Conservation (phyloP, 2,888 invertebrate genomes). For the Drosophila koepferae region DNA sequence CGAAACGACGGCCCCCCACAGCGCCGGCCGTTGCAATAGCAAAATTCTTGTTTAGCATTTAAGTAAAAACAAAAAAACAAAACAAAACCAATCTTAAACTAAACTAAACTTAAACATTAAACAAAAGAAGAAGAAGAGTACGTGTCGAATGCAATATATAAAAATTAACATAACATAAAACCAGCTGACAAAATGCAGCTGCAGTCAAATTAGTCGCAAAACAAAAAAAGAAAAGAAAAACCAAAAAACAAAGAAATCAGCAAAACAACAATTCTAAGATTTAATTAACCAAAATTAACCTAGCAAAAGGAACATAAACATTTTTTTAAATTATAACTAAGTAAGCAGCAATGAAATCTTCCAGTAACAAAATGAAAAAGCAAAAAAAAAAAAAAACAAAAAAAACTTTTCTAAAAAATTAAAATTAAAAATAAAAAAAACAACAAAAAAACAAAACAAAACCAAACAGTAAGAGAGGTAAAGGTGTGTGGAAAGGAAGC, state of each 20-base stretch:
- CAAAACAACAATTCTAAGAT: conserved; percentile 50
- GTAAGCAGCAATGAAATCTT: conserved; percentile 74
- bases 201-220: conserved; percentile 68
- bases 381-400: conserved; percentile 42
- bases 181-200: conserved; percentile 16
- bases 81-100: conserved; percentile 17
- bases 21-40: conserved; percentile 66
- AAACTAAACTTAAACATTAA: conserved; percentile 29
- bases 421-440: conserved; percentile 25
- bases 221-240: conserved; percentile 60
- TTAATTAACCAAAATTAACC: conserved; percentile 53
- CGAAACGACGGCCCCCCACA: conserved; percentile 45
- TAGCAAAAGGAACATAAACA: conserved; percentile 39
- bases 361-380: conserved; percentile 58
- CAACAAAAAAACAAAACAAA: conserved; percentile 20
- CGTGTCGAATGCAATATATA: conserved; percentile 52
- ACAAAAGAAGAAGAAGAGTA: conserved; percentile 10
- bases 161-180: not conserved
- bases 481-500: conserved; percentile 16
- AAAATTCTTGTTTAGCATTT: conserved; percentile 77
- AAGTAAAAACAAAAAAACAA: conserved; percentile 50
- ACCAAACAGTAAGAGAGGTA: conserved; percentile 15
- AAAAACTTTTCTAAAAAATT: conserved; percentile 56
- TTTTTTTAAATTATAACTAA: conserved; percentile 67
- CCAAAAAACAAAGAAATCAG: conserved; percentile 73